These are phyloP conservation scores for Falco berigora DNA, from an alignment of 2,797 vertebrate genomes.

Conservation along the genomic window DNA sequence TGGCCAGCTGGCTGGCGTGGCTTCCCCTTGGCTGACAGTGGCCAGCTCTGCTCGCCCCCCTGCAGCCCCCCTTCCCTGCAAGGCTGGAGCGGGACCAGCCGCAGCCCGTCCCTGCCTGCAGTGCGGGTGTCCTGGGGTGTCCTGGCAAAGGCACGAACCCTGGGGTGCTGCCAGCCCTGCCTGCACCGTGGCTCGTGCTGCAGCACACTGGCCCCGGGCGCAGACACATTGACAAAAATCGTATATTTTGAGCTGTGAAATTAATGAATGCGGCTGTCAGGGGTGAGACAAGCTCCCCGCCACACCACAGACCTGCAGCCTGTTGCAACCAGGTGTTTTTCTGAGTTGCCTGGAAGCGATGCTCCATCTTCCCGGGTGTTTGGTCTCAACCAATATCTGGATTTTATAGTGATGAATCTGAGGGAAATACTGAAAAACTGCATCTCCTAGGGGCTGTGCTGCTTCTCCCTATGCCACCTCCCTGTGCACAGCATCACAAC, in stretches of 20 bases:
- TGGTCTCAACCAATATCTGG: not conserved
- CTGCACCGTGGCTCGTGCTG: rapidly evolving
- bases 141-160: not conserved
- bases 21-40: not conserved
- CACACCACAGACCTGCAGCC: not conserved
- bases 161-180: not conserved
- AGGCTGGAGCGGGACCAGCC: not conserved
- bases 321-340: not conserved
- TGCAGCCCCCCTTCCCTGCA: too few relatives aligned
- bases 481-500: not conserved
- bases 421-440: not conserved
- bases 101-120: not conserved
- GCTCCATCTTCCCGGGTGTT: not conserved
- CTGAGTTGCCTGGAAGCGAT: not conserved
- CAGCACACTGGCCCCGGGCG: not conserved
- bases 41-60: not conserved
- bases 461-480: not conserved
- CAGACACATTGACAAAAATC: too few relatives aligned
- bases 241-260: not conserved
- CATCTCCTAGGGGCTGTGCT: not conserved
- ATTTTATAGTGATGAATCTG: not conserved
- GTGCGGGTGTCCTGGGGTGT: too few relatives aligned
- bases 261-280: rapidly evolving
- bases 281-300: rapidly evolving
- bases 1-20: not conserved